These are phyloP conservation scores for Myotis planiceps DNA, from an alignment of 2,797 vertebrate species.

Conservation along the genomic window DNA sequence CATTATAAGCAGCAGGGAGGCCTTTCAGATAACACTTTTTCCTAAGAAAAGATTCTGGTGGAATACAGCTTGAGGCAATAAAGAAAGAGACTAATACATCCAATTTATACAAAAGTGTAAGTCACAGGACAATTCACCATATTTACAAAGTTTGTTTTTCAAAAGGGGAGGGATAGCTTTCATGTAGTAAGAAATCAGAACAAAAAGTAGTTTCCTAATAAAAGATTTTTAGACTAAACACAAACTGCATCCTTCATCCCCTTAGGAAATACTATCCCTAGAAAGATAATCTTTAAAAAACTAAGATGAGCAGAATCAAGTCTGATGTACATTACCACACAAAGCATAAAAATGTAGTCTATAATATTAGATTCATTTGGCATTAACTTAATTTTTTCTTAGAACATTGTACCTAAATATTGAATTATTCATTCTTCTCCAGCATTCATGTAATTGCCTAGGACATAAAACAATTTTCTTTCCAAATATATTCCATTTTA, in stretches of 20 bases:
- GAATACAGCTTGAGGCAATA: constrained; percentile 66
- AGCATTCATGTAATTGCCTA: constrained; percentile 27
- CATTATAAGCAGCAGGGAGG: constrained; percentile 59
- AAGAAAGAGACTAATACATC: constrained; percentile 68
- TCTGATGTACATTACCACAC: constrained; percentile 41
- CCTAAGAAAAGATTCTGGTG: constrained; percentile 67
- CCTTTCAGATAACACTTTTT: constrained; percentile 49
- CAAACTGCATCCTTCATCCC: constrained; percentile 45
- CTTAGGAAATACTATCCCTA: constrained; percentile 50
- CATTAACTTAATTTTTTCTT: constrained; percentile 37
- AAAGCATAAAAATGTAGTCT: constrained; percentile 37
- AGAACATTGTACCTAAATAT: constrained; percentile 54
- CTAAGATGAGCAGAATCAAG: constrained; percentile 11
- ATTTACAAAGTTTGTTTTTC: constrained; percentile 53
- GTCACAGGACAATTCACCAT: constrained; percentile 58
- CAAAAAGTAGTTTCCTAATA: constrained; percentile 58
- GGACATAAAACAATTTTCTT: constrained; percentile 57
- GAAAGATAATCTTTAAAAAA: constrained; percentile 57
- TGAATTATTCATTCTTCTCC: constrained; percentile 20
- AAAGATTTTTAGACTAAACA: constrained; percentile 65
- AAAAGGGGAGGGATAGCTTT: constrained; percentile 64
- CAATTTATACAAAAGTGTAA: constrained; percentile 67
- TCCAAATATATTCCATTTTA: constrained; percentile 56
- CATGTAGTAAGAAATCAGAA: constrained; percentile 65
- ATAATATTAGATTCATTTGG: constrained; percentile 13